Base-by-base conservation (phyloP, 2,797 vertebrate species). In the Streptopelia turtur region DNA sequence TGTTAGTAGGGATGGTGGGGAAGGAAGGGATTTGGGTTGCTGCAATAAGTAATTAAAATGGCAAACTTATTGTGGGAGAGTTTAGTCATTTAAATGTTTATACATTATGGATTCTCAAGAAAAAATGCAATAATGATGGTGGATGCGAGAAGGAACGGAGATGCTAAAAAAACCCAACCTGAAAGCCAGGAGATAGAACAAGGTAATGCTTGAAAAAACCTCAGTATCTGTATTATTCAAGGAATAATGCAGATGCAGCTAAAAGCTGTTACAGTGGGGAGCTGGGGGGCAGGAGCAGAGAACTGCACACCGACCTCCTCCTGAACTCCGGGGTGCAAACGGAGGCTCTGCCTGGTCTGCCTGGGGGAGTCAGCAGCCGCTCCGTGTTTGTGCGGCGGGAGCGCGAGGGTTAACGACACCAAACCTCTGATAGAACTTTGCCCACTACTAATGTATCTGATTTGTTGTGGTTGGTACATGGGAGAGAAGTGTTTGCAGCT, bases 261-360 rank as follows among this genome's bases (percentile, higher is more conserved):
- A 5, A 63, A 41, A 35, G 7, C 24, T 10, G 37, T 49, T 45
- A 20, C 6, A 13, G 5, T 16, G 41, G 30, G 20, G 35, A 18
- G 22, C 8, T 18, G 15, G 45, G 28, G 23, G 10, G 2, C 15
- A 35, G 59, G 52, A 57, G 12, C 31, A 65, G 66, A 23, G 41
- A 59, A 20, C 6, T 5, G 13, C 14, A 41, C 47, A 33, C 33
- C 15, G 63, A 25, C 13, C 7, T 50, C 23, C 43, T 31, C 11
- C 6, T 25, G 11, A 25, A 24, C 16, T 16, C 35, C 37, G 17
- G 27, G 27, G 9, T 35, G 28, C 27, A 25, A 64, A 24, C 16
- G 8, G 1, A 4, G 16, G 41, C 4, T 57, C 56, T 39, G 25
- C 28, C 0, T 12, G 23, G 52, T 39, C 24, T 13, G 2, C 22